Conservation (phyloP, 1,140 invertebrate species). For the Nomia melanderi region DNA sequence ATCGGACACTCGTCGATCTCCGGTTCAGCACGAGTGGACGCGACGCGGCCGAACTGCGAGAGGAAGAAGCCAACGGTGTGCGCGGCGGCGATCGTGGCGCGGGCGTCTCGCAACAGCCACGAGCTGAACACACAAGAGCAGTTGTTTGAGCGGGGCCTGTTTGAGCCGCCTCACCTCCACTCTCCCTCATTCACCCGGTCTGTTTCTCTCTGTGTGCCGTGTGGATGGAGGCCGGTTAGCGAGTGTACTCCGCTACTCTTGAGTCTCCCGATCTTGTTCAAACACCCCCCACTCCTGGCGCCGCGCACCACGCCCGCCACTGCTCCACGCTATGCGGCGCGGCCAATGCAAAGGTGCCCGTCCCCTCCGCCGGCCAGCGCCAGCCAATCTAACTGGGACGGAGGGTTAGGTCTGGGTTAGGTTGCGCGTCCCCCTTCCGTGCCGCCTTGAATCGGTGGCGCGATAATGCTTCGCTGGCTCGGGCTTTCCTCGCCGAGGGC, state of each 20-base stretch:
- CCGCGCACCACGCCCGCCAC: constrained; percentile 25
- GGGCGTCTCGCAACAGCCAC: constrained; percentile 27
- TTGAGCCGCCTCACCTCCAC: constrained; percentile 63
- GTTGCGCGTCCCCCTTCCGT: constrained; percentile 19
- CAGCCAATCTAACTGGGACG: constrained; percentile 24
- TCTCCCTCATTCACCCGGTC: constrained; percentile 58
- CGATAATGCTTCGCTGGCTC: constrained; percentile 10
- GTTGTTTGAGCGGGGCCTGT: constrained; percentile 67
- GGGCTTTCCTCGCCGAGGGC: background rate
- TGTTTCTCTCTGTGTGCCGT: constrained; percentile 73
- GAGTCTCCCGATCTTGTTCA: constrained; percentile 78
- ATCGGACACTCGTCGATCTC: constrained; percentile 57
- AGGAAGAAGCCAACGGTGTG: too few species aligned
- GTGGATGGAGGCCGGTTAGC: constrained; percentile 78
- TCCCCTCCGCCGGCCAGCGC: background rate
- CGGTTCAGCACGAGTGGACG: constrained; percentile 66
- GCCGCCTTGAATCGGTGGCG: constrained; percentile 23
- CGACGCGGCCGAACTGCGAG: background rate
- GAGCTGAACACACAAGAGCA: constrained; percentile 29
- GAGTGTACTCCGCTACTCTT: constrained; percentile 79
- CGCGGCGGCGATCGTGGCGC: constrained; percentile 27
- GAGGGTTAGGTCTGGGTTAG: background rate
- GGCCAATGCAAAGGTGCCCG: background rate
- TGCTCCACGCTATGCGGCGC: too few species aligned
- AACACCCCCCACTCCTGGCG: constrained; percentile 73